Conservation (phyloP, 1,140 invertebrate genomes). For the Euglossa dilemma region DNA sequence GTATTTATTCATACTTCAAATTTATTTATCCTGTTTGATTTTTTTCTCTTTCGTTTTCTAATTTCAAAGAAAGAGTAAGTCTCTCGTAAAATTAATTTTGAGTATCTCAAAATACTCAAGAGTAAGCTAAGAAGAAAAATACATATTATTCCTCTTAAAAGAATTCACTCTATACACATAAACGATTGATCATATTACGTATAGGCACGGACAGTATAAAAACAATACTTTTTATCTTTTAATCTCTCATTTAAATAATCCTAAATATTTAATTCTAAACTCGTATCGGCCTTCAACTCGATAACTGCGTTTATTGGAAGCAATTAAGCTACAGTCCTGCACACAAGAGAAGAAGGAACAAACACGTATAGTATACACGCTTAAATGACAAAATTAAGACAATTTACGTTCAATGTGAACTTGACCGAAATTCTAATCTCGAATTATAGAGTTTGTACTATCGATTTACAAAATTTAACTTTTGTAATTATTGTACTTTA, state of each 20-base stretch:
- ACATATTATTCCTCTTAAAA: conserved; percentile 9
- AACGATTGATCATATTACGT: not conserved
- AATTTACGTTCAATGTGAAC: conserved; percentile 16
- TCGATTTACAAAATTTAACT: not conserved
- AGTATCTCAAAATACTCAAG: conserved; percentile 14
- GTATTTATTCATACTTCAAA: not conserved
- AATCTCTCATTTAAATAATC: conserved; percentile 18
- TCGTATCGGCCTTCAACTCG: not conserved
- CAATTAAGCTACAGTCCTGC: conserved; percentile 27
- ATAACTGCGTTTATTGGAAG: conserved; percentile 11
- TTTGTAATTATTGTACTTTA: not conserved
- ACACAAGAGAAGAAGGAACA: conserved; percentile 29
- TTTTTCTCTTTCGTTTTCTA: not conserved
- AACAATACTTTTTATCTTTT: conserved; percentile 5
- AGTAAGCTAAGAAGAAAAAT: conserved; percentile 19
- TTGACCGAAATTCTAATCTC: conserved; percentile 2
- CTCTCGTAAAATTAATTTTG: conserved; percentile 17
- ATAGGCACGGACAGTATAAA: not conserved
- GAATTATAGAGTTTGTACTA: not conserved
- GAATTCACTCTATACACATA: not conserved
- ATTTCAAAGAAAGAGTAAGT: not conserved
- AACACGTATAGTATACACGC: conserved; percentile 21
- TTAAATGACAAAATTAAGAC: conserved; percentile 3
- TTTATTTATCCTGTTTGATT: not conserved
- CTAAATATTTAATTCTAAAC: conserved; percentile 18